Conservation (phyloP, 2,797 vertebrate species). For the Trichosurus vulpecula region DNA sequence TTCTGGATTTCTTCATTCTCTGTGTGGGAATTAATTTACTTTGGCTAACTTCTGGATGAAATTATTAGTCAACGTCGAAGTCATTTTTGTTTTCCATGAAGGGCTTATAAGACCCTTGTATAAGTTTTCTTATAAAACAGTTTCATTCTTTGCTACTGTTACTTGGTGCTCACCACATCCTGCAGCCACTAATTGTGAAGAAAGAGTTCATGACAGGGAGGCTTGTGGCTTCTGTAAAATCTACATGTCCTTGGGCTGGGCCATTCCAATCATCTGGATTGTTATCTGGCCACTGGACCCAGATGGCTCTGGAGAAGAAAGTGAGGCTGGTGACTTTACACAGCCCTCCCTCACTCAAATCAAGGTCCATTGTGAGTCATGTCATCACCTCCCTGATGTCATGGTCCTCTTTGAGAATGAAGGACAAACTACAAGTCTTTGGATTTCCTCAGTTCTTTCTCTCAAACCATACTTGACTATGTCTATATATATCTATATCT, state of each 20-base stretch:
- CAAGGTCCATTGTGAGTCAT: too few relatives aligned
- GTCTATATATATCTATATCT: too few relatives aligned
- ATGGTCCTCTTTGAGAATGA: too few relatives aligned
- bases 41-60: background rate
- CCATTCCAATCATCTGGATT: too few relatives aligned
- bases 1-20: background rate
- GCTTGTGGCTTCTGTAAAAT: background rate
- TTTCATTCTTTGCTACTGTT: background rate
- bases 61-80: background rate
- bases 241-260: background rate
- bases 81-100: background rate
- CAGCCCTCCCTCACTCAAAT: too few relatives aligned
- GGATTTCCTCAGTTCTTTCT: background rate
- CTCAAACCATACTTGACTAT: background rate
- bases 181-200: background rate
- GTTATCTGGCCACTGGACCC: too few relatives aligned
- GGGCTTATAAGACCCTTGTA: background rate
- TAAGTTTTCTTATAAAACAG: background rate
- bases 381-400: too few relatives aligned
- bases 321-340: too few relatives aligned
- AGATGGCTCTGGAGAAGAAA: too few relatives aligned
- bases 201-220: background rate
- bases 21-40: background rate
- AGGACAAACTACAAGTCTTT: too few relatives aligned
- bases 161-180: background rate